Base-by-base conservation (phyloP, 2,888 invertebrate genomes). In the Polymixis flavicincta region DNA sequence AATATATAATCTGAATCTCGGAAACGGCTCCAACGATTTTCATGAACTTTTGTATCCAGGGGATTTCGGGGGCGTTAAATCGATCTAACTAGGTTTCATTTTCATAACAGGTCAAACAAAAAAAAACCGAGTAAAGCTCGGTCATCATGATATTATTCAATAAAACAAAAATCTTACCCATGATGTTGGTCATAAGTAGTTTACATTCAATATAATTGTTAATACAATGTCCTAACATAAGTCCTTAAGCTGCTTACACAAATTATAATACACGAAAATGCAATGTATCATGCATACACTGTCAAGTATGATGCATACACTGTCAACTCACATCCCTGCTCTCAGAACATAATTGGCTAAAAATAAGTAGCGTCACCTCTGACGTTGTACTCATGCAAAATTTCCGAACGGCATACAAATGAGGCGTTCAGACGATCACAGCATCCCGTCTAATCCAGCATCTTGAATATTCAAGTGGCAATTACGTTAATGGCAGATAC, bases 391-490 rank as follows among this genome's bases (percentile, higher is more conserved):
- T 87, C 82, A 72, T 85, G 78, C 88, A 87, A 86, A 83, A 85
- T 85, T 87, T 82, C 71, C 82, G 84, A 87, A 86, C 82, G 80
- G 88, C 88, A 87, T 89, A 89, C 89, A 87, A 89, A 88, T 87
- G 85, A 88, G 86, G 82, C 81, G 79, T 85, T 82, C 76, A 80
- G 74, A 82, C 80, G 88, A 89, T 90, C 88, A 85, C 86, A 80
- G 85, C 81, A 89, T 87, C 86, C 88, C 82, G 77, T 83, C 85
- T 87, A 89, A 88, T 88, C 89, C 87, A 78, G 79, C 86, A 88
- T 85, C 90, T 90, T 90, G 90, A 92, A 92, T 92, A 92, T 92
- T 91, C 90, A 90, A 87, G 87, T 85, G 85, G 89, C 89, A 90
- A 92, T 92, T 92, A 92, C 87, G 78, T 88, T 91, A 91, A 92